Base-by-base conservation (phyloP, 2,888 invertebrate species). In the Dolomedes plantarius region DNA sequence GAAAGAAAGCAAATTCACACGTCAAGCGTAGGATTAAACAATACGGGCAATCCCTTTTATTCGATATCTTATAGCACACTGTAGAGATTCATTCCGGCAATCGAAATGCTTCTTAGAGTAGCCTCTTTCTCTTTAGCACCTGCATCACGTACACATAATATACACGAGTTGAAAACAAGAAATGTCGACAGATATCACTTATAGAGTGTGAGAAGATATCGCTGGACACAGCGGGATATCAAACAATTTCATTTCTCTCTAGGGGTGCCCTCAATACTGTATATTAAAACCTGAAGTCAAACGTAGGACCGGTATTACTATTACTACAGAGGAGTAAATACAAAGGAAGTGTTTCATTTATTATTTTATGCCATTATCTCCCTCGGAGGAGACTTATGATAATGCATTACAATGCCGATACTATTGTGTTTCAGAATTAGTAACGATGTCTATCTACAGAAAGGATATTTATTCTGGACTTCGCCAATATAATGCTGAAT, bases 181-280 rank as follows among this genome's bases (percentile, higher is more conserved):
- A 36, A 36, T 7, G 36, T 36, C 36, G 36, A 36, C 36, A 36
- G 36, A 36, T 36, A 36, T 36, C 46, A 46, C 46, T 46, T 46
- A 9, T 46, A 46, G 16, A 16, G 9, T 6, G 46, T 46, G 46
- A 46, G 46, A 46, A 46, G 46, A 46, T 46, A 46, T 46, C 46
- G 9, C 46, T n/a, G 46, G 46, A 16, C 46, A 2, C 46, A 46
- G 46, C 46, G 16, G 46, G 46, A 46, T 46, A 9, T 46, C 46
- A 46, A 46, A 46, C 46, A 46, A 46, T 46, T 46, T 46, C 46
- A 46, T 46, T 46, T 46, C 46, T 46, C 46, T n/a, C n/a, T 13
- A 46, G 9, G 13, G 16, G 11, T 16, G n/a, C 46, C 46, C 46
- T 16, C 46, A 16, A 46, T 46, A 46, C 9, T 9, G n/a, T 46